These are phyloP conservation scores for Hycleus phaleratus DNA, from an alignment of 1,140 invertebrate species.

Conservation along the genomic window DNA sequence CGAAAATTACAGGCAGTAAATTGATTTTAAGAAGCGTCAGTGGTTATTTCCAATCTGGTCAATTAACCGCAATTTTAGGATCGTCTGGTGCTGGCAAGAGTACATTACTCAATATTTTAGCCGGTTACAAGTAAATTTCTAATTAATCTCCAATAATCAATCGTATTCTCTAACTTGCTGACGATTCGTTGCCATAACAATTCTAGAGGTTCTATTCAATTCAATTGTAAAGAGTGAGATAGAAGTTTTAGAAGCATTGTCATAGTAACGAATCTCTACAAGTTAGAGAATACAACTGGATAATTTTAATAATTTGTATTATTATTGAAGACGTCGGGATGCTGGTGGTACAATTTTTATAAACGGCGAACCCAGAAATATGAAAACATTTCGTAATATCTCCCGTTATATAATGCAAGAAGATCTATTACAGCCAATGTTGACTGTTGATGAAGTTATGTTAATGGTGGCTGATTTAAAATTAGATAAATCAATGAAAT, in stretches of 20 bases:
- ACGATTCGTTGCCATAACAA: too few species aligned
- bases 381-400: constrained; percentile 73
- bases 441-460: constrained; percentile 82
- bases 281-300: too few species aligned
- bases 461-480: constrained; percentile 81
- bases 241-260: too few species aligned
- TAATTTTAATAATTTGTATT: not conserved
- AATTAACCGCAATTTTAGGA: constrained; percentile 77
- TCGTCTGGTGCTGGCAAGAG: constrained; percentile 89
- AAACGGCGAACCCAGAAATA: constrained; percentile 66
- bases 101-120: constrained; percentile 74
- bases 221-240: too few species aligned
- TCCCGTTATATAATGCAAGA: constrained; percentile 94
- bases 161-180: not conserved
- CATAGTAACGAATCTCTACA: too few species aligned
- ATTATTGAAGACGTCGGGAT: constrained; percentile 33
- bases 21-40: constrained; percentile 61
- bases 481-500: constrained; percentile 56
- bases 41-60: constrained; percentile 64
- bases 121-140: constrained; percentile 69
- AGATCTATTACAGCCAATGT: constrained; percentile 75
- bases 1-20: constrained; percentile 53
- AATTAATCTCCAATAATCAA: not conserved
- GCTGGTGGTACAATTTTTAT: constrained; percentile 58
- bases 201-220: too few species aligned